Conservation (phyloP, 2,113 vertebrate genomes). For the Rattus norvegicus region DNA sequence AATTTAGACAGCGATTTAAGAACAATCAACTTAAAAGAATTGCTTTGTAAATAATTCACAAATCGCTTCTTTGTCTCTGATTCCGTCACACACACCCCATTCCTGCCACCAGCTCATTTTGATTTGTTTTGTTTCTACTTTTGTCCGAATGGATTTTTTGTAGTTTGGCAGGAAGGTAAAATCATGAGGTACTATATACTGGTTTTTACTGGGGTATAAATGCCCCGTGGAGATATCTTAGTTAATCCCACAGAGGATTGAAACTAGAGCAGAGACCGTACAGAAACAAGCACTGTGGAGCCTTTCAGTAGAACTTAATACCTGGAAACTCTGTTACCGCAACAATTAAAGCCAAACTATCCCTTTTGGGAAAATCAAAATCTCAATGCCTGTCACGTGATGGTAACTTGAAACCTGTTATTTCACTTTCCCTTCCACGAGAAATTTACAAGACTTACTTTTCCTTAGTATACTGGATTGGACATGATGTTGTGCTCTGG, state of each 20-base stretch:
- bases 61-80: not conserved
- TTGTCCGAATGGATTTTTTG: conserved; percentile 20
- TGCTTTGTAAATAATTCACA: not conserved
- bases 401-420: not conserved
- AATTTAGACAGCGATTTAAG: not conserved
- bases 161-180: not conserved
- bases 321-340: not conserved
- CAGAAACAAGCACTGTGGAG: not conserved
- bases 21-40: not conserved
- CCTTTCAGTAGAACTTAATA: not conserved
- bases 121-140: not conserved
- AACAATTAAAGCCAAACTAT: not conserved
- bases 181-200: conserved; percentile 18
- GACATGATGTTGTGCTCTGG: not conserved
- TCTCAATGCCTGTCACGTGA: fast-evolving
- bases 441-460: not conserved
- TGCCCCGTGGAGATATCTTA: conserved; percentile 36
- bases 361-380: not conserved
- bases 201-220: conserved; percentile 52
- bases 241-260: conserved; percentile 59
- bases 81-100: not conserved
- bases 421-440: not conserved
- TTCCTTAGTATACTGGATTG: not conserved
- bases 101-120: not conserved
- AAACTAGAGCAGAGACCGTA: not conserved